Conservation (phyloP, 2,113 vertebrate species). For the Phrynosoma platyrhinos region DNA sequence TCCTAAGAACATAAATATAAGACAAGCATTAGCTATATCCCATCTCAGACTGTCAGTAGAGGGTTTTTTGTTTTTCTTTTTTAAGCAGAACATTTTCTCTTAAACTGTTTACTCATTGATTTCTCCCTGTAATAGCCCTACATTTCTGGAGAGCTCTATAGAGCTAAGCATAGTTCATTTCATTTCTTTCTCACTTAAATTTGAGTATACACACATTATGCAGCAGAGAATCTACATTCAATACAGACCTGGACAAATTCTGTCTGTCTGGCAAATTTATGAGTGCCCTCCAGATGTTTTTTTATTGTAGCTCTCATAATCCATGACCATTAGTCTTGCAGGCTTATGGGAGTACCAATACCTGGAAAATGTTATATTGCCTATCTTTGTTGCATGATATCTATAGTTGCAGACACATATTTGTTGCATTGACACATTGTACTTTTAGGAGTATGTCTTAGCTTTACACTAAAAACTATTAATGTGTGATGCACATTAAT, state of each 20-base stretch:
- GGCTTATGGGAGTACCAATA: no score
- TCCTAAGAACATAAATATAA: conserved; percentile 21
- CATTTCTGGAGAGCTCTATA: background rate
- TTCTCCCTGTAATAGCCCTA: background rate
- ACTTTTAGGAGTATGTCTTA: no score
- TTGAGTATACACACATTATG: background rate
- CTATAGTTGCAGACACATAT: no score
- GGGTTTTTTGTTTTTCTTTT: background rate
- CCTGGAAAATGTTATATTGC: no score
- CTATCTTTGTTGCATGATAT: no score
- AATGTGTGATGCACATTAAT: no score
- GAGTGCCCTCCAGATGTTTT: no score
- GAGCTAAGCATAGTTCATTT: background rate
- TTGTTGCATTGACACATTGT: no score
- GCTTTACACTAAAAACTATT: no score
- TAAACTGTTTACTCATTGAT: background rate
- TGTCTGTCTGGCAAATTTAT: background rate
- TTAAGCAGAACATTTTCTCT: background rate
- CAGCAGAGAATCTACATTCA: background rate
- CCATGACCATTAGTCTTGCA: no score
- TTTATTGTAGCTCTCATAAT: no score
- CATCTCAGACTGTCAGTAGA: background rate
- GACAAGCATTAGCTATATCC: background rate
- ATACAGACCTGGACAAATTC: background rate
- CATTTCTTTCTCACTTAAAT: background rate